Base-by-base conservation (phyloP, 1,140 invertebrate genomes). In the Bicyclus anynana region DNA sequence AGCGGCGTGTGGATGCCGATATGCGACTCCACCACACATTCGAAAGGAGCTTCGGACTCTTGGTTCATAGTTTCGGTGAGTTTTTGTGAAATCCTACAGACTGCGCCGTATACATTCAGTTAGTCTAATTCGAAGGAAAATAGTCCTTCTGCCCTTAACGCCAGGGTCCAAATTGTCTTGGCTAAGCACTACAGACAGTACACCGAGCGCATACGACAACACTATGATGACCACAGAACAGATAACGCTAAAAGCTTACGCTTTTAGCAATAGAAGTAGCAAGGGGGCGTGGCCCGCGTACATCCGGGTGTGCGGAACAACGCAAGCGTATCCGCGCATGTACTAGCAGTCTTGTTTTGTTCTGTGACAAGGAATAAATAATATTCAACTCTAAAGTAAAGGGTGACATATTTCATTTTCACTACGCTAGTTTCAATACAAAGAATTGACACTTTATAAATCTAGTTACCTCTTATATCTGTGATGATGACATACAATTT, bases 141-240 rank as follows among this genome's bases (percentile, higher is more conserved):
- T 90, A 40, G 70, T 93, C 5, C 84, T 85, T 5, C 62, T 97
- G 10, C 93, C 97, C 0, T 73, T 98, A 5, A 92, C 92, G 0
- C 92, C 94, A 0, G 91, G 92, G 26, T 88, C 93, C 0, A 92
- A 90, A 35, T 75, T 98, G 10, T 79, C 89, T 38, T 98, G 97
- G 97, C 72, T 95, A 42, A 97, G 97, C 37, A 94, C 94, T 73
- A 92, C 94, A 0, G 95, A 97, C 79, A 91, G 93, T 55, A 96
- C 93, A 46, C 93, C 91, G n/a, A 90, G 86, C 72, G 90, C 89
- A 27, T 90, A 90, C 72, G 94, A 96, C 91, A 90, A 91, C 51
- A 87, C 91, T n/a, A n/a, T n/a, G n/a, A n/a, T n/a, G n/a, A n/a
- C n/a, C n/a, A n/a, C n/a, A n/a, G n/a, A n/a, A n/a, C n/a, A n/a